Evolutionary conservation across 2,888 invertebrate species (phyloP).

Genomic region (Drosophila borealis): DNA sequence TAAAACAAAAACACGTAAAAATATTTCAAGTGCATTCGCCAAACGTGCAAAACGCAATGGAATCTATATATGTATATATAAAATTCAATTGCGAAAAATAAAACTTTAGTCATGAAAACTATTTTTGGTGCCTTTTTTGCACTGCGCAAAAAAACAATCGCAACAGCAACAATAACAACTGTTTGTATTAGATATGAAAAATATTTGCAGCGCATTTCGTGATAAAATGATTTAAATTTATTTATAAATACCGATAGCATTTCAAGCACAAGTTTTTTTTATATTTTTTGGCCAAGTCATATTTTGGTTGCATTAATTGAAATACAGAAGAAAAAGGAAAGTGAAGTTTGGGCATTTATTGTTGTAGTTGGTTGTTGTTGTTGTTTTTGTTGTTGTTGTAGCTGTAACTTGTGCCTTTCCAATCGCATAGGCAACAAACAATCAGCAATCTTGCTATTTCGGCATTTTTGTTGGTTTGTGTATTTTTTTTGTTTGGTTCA

Average conservation of each 20-base stretch:
- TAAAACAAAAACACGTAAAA: constrained; percentile 9
- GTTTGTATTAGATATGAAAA: constrained; percentile 31
- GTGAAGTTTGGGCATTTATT: constrained; percentile 54
- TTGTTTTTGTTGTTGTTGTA: constrained; percentile 27
- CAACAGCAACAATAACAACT: constrained; percentile 14
- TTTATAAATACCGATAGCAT: constrained; percentile 34
- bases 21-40: constrained; percentile 47
- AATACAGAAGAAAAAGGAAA: constrained; percentile 58
- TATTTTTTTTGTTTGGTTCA: constrained; percentile 7
- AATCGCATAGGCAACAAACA: constrained; percentile 49
- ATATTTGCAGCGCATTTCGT: constrained; percentile 43
- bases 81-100: constrained; percentile 1
- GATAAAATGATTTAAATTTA: constrained; percentile 51
- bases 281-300: constrained; percentile 25
- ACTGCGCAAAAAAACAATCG: constrained; percentile 20
- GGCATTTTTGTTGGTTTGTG: constrained; percentile 41
- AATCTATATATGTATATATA: constrained; percentile 2
- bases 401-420: constrained; percentile 56
- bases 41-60: constrained; percentile 53
- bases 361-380: constrained; percentile 3
- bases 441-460: constrained; percentile 41
- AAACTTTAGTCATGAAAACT: constrained; percentile 36
- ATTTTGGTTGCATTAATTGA: constrained; percentile 48
- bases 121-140: constrained; percentile 29
- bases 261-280: constrained; percentile 26